These are phyloP conservation scores for Tapirus terrestris DNA, from an alignment of 2,113 vertebrate species.

Conservation along the genomic window DNA sequence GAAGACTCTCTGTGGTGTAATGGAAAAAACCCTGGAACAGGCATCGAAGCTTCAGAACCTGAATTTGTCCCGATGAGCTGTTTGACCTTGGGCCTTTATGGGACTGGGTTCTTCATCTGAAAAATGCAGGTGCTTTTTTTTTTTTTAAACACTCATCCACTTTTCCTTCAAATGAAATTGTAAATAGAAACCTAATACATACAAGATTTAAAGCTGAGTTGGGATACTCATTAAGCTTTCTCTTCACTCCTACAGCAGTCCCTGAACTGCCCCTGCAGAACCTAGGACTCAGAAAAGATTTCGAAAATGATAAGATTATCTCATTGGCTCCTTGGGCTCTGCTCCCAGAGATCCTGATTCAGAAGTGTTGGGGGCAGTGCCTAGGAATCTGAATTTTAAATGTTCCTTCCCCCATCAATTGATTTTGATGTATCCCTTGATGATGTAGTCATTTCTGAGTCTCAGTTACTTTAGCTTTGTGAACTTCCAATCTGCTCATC, in stretches of 20 bases:
- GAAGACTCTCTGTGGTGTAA: neutral
- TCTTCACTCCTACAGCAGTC: neutral
- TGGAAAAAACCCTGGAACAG: neutral
- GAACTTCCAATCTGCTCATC: neutral
- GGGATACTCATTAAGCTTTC: neutral
- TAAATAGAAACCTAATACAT: neutral
- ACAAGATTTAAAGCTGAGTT: neutral
- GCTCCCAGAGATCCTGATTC: neutral
- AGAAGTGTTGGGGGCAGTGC: neutral
- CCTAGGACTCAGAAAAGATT: neutral
- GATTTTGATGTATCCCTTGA: neutral
- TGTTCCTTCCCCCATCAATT: neutral
- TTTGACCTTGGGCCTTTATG: neutral
- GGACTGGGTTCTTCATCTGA: neutral
- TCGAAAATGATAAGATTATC: neutral
- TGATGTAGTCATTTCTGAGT: neutral
- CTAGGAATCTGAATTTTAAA: conserved; percentile 20
- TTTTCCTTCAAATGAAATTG: conserved; percentile 15
- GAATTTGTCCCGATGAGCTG: neutral
- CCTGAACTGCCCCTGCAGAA: neutral
- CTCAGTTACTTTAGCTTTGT: neutral
- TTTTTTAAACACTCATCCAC: neutral
- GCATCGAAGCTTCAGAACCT: neutral
- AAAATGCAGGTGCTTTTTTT: neutral
- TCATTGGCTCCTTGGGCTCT: neutral